phyloP scores from a whole-genome alignment of 2,113 vertebrate genomes.

The Camelus dromedarius region DNA sequence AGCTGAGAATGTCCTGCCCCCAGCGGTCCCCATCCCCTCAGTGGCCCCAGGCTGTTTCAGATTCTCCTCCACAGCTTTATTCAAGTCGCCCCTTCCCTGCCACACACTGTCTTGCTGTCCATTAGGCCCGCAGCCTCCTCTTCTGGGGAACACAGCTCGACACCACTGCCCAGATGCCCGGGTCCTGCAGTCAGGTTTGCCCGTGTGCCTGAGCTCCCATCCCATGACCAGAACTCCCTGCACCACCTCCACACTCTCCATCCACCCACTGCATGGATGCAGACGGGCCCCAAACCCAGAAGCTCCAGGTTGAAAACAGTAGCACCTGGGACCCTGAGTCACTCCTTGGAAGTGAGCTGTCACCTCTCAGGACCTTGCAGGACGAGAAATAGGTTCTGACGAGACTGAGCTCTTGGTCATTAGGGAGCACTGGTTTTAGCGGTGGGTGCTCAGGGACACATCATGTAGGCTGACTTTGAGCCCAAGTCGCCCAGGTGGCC shows the following conservation, averaged over 20 bases:
- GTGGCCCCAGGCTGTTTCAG: neutral
- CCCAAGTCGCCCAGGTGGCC: accelerated
- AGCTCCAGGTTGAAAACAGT: neutral
- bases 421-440: no score
- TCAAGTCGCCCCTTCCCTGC: accelerated
- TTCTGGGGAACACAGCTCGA: accelerated
- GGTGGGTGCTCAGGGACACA: accelerated
- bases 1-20: accelerated
- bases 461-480: neutral
- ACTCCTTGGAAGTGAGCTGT: neutral
- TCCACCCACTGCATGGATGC: accelerated
- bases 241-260: neutral
- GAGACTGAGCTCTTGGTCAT: neutral
- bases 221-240: neutral
- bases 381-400: accelerated
- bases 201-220: accelerated
- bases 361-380: neutral
- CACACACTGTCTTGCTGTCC: accelerated
- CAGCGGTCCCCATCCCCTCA: accelerated
- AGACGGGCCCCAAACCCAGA: neutral
- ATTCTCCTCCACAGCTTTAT: neutral
- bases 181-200: neutral
- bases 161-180: accelerated
- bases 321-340: accelerated
- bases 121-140: neutral